A percentile compares a stretch with the other conserved stretches of the same genome.
These are phyloP conservation scores for Parotocinclus haroldoi DNA, from an alignment of 2,797 vertebrate genomes.

Conservation along the genomic window DNA sequence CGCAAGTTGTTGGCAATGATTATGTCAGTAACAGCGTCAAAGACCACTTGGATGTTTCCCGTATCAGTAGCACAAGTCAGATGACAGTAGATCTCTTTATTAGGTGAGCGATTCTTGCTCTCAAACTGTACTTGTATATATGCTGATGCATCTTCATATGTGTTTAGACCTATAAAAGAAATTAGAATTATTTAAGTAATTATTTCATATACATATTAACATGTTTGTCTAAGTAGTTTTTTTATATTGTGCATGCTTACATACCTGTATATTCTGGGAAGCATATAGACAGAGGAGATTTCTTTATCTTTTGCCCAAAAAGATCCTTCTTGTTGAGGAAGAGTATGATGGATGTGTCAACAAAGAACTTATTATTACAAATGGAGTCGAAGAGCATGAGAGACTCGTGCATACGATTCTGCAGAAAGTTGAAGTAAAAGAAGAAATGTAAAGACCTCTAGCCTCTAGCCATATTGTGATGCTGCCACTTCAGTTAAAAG, in stretches of 20 bases:
- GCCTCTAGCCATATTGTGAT: too few relatives aligned
- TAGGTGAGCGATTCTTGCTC: conserved; percentile 96
- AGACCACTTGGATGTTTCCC: conserved; percentile 98
- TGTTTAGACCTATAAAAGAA: conserved; percentile 82
- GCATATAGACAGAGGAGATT: conserved; percentile 86
- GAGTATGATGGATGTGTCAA: conserved; percentile 90
- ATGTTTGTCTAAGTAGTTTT: too few relatives aligned
- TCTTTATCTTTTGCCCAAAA: conserved; percentile 86
- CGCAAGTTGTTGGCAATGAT: conserved; percentile 99
- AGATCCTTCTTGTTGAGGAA: conserved; percentile 97
- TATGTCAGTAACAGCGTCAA: conserved; percentile 97
- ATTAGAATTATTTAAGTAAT: not conserved
- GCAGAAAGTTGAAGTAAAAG: conserved; percentile 19
- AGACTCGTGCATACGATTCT: conserved; percentile 70
- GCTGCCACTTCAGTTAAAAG: too few relatives aligned
- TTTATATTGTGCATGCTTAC: not conserved
- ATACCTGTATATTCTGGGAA: conserved; percentile 92
- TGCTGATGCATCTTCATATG: conserved; percentile 89
- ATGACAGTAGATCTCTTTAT: conserved; percentile 99
- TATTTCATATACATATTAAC: not conserved
- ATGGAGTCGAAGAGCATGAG: conserved; percentile 43
- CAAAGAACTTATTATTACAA: conserved; percentile 86
- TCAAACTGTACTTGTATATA: conserved; percentile 98
- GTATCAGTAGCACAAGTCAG: conserved; percentile 98
- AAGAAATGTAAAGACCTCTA: not conserved